Conservation (phyloP, 2,888 invertebrate genomes). For the Scaptomyza polygonia region DNA sequence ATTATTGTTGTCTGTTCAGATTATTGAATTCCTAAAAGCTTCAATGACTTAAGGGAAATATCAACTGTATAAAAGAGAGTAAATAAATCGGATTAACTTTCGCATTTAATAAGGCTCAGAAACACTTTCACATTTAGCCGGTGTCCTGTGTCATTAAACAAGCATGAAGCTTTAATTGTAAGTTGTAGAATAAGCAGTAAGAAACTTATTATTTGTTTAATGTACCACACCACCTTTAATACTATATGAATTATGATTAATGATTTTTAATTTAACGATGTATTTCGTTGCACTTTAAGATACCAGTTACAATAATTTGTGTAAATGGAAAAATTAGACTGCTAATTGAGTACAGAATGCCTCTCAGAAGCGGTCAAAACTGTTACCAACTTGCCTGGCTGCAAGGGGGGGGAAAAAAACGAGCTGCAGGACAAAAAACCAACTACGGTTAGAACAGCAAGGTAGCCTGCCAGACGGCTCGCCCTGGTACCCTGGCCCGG, state of each 20-base stretch:
- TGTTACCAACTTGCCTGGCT: constrained; percentile 21
- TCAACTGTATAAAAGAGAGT: no score
- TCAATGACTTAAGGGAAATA: no score
- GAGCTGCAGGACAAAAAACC: constrained; percentile 9
- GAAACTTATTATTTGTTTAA: no score
- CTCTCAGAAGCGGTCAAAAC: constrained; percentile 17
- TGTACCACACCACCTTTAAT: no score
- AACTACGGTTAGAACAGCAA: constrained; percentile 14
- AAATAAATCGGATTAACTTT: no score
- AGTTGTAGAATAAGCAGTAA: no score
- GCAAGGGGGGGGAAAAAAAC: constrained; percentile 6
- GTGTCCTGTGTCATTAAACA: no score
- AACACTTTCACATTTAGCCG: no score
- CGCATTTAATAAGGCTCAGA: no score
- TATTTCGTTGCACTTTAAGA: background rate
- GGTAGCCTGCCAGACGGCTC: constrained; percentile 29
- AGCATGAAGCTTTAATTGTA: no score
- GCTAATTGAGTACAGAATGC: constrained; percentile 35
- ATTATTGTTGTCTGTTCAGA: no score
- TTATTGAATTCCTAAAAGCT: no score
- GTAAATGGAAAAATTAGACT: constrained; percentile 15
- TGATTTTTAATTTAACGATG: background rate
- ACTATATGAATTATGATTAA: background rate
- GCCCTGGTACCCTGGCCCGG: constrained; percentile 46
- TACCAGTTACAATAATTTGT: constrained; percentile 6